These are phyloP conservation scores for Drosophila formosana DNA, from an alignment of 2,888 invertebrate genomes.

Conservation along the genomic window DNA sequence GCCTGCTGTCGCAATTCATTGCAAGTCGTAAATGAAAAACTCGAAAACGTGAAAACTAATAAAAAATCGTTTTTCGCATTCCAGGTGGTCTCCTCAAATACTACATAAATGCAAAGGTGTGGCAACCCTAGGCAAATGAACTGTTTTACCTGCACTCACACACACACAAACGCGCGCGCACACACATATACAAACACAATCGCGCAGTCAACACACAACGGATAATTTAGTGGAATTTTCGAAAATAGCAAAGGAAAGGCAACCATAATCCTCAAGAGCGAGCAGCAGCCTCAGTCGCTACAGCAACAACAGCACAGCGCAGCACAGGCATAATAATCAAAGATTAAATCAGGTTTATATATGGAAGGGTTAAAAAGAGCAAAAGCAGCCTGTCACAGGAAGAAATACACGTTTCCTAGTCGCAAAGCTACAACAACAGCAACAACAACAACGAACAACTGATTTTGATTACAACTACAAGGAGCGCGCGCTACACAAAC, in stretches of 20 bases:
- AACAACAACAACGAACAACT: slow-evolving; percentile 66
- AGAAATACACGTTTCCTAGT: slow-evolving; percentile 79
- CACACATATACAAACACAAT: slow-evolving; percentile 46
- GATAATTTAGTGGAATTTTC: slow-evolving; percentile 78
- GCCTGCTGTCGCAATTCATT: slow-evolving; percentile 6
- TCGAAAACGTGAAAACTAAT: slow-evolving; percentile 47
- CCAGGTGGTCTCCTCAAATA: slow-evolving; percentile 69
- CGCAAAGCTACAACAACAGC: slow-evolving; percentile 57
- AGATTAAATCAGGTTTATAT: slow-evolving; percentile 79
- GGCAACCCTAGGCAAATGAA: slow-evolving; percentile 78
- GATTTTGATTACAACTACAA: slow-evolving; percentile 72
- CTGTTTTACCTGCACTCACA: slow-evolving; percentile 77
- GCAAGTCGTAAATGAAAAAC: slow-evolving; percentile 50
- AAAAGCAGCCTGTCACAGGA: slow-evolving; percentile 75
- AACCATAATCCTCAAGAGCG: slow-evolving; percentile 66
- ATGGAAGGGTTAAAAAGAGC: slow-evolving; percentile 78
- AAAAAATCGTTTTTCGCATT: slow-evolving; percentile 58
- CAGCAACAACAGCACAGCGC: slow-evolving; percentile 39
- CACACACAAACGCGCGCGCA: not conserved
- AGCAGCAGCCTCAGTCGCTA: slow-evolving; percentile 28
- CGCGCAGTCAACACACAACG: slow-evolving; percentile 57
- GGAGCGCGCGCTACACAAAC: slow-evolving; percentile 59
- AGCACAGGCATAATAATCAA: slow-evolving; percentile 73
- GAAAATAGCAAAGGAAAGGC: slow-evolving; percentile 75
- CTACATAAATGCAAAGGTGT: slow-evolving; percentile 24